Evolutionary conservation across 2,113 vertebrate genomes (phyloP).

Genomic region (Mirounga angustirostris): DNA sequence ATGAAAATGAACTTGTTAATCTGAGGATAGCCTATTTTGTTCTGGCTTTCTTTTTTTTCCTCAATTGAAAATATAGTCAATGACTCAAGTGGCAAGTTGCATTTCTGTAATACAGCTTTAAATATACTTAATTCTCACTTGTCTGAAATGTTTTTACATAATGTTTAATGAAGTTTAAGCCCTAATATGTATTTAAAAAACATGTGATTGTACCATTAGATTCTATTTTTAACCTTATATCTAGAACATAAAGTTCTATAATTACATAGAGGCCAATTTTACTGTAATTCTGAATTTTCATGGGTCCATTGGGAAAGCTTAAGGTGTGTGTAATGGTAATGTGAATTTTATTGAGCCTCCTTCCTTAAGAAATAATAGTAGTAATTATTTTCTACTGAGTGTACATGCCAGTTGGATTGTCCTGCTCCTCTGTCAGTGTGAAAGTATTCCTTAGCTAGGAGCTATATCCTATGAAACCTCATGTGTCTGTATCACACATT

Average conservation of each 20-base stretch:
- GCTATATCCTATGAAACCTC: not conserved
- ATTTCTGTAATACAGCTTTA: not conserved
- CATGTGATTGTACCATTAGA: not conserved
- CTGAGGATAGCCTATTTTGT: not conserved
- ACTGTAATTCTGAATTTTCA: constrained; percentile 37
- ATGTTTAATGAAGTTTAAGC: constrained; percentile 21
- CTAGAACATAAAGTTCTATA: not conserved
- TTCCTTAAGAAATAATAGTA: constrained; percentile 39
- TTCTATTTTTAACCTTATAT: constrained; percentile 30
- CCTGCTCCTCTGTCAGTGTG: not conserved
- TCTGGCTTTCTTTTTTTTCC: not conserved
- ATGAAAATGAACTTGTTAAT: constrained; percentile 26
- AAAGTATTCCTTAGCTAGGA: not conserved
- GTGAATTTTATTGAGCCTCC: constrained; percentile 38
- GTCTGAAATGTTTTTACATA: not conserved
- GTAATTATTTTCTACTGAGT: constrained; percentile 33
- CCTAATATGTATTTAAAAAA: not conserved
- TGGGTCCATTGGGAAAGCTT: not conserved
- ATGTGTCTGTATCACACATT: not conserved
- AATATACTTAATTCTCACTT: not conserved
- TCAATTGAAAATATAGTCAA: not conserved
- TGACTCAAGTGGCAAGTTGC: not conserved
- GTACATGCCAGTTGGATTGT: not conserved
- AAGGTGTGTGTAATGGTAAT: not conserved
- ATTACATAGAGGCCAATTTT: not conserved